These are phyloP conservation scores for Cenopis cana DNA, from an alignment of 2,888 invertebrate genomes.

Conservation along the genomic window DNA sequence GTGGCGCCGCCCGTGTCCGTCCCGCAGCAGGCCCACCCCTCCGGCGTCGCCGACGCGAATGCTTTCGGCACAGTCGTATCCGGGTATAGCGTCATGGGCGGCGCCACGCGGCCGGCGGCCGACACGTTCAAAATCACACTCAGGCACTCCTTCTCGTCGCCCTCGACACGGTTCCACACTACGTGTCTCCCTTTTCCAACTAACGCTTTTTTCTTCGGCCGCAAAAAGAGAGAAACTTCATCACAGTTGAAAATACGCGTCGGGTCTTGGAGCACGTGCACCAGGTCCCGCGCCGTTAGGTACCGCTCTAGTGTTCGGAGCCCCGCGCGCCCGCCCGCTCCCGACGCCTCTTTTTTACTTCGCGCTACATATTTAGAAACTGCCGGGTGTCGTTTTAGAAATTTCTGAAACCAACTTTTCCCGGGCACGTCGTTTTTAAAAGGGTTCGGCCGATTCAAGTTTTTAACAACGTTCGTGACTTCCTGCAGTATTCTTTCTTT, in stretches of 20 bases:
- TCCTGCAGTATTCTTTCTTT: slow-evolving; percentile 33
- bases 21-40: background rate
- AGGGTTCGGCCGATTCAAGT: slow-evolving; percentile 48
- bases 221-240: background rate
- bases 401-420: slow-evolving; percentile 48
- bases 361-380: slow-evolving; percentile 47
- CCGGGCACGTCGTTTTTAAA: slow-evolving; percentile 52
- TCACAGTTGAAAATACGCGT: background rate
- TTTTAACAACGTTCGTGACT: slow-evolving; percentile 41
- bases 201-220: background rate
- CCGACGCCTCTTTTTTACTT: slow-evolving; percentile 47
- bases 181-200: background rate
- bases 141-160: background rate
- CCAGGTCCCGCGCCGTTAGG: background rate
- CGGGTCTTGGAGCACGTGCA: slow-evolving; percentile 1
- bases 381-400: slow-evolving; percentile 48
- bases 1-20: background rate
- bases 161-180: background rate
- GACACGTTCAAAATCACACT: slow-evolving; percentile 6
- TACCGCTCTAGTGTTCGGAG: background rate
- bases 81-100: background rate
- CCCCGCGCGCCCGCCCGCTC: slow-evolving; percentile 45
- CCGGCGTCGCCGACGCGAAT: background rate
- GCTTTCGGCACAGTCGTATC: background rate
- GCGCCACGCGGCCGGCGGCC: background rate